Evolutionary conservation across 1,140 invertebrate species (phyloP).

Genomic region (Phocides pigmalion): DNA sequence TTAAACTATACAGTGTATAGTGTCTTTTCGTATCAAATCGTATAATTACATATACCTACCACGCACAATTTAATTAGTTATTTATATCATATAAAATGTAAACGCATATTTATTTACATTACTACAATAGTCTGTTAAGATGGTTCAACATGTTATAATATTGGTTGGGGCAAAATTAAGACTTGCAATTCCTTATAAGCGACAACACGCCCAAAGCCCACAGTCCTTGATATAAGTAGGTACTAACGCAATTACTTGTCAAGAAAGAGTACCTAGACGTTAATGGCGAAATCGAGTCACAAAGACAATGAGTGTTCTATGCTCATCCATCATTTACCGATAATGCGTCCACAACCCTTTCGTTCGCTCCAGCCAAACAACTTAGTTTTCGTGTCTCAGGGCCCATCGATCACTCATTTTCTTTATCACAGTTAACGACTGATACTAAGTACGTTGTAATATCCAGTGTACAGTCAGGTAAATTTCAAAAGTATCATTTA

Average conservation of each 20-base stretch:
- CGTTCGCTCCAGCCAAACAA: slow-evolving; percentile 29
- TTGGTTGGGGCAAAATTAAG: no score
- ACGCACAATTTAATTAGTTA: no score
- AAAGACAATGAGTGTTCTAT: slow-evolving; percentile 35
- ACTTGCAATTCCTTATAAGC: no score
- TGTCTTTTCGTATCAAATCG: no score
- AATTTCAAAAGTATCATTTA: no score
- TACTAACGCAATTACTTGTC: not conserved
- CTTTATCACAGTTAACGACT: slow-evolving; percentile 13
- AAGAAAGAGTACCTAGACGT: slow-evolving; percentile 19
- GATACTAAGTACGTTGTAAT: slow-evolving; percentile 6
- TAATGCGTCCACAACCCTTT: slow-evolving; percentile 65
- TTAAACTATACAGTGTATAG: no score
- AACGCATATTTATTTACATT: no score
- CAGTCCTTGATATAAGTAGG: not conserved
- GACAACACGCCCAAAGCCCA: not conserved
- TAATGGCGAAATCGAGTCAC: slow-evolving; percentile 55
- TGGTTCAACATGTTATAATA: no score
- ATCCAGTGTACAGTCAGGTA: no score
- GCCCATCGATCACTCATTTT: slow-evolving; percentile 19
- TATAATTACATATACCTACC: no score
- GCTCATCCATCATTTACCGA: slow-evolving; percentile 67
- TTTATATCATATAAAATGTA: no score
- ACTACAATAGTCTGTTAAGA: no score
- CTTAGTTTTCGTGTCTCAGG: slow-evolving; percentile 20